A percentile compares a stretch with the other conserved stretches of the same genome.
phyloP scores from a whole-genome alignment of 2,888 invertebrate genomes.

The Agriopis leucophaearia region DNA sequence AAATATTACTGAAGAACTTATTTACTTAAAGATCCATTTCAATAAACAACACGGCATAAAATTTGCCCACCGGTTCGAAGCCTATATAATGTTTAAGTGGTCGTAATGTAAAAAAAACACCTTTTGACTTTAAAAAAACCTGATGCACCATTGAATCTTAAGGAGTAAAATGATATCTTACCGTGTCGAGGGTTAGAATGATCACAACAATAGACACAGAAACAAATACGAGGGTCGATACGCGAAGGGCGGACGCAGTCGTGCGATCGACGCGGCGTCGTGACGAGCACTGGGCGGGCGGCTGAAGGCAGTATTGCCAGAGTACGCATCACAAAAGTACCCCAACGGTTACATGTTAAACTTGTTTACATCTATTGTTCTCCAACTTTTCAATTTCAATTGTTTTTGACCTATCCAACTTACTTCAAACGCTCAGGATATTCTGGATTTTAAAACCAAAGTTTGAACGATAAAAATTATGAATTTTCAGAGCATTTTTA shows the following conservation, averaged over 20 bases:
- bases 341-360: not conserved
- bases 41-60: conserved; percentile 39
- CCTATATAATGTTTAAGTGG: conserved; percentile 30
- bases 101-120: conserved; percentile 31
- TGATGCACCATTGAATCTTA: not conserved
- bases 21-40: conserved; percentile 35
- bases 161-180: conserved; percentile 32
- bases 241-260: conserved; percentile 49
- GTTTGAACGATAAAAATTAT: too few species aligned
- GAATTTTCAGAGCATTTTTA: too few species aligned
- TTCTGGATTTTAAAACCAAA: too few species aligned
- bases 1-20: conserved; percentile 22
- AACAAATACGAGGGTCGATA: conserved; percentile 65
- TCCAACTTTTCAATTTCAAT: too few species aligned
- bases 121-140: not conserved
- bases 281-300: conserved; percentile 69
- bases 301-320: conserved; percentile 47
- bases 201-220: conserved; percentile 62
- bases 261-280: conserved; percentile 66
- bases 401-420: too few species aligned
- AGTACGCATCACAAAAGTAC: not conserved
- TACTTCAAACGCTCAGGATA: too few species aligned
- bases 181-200: conserved; percentile 39
- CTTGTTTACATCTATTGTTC: too few species aligned
- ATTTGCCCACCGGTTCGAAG: conserved; percentile 38